Base-by-base conservation (phyloP, 2,888 invertebrate genomes). In the Macaria notata region DNA sequence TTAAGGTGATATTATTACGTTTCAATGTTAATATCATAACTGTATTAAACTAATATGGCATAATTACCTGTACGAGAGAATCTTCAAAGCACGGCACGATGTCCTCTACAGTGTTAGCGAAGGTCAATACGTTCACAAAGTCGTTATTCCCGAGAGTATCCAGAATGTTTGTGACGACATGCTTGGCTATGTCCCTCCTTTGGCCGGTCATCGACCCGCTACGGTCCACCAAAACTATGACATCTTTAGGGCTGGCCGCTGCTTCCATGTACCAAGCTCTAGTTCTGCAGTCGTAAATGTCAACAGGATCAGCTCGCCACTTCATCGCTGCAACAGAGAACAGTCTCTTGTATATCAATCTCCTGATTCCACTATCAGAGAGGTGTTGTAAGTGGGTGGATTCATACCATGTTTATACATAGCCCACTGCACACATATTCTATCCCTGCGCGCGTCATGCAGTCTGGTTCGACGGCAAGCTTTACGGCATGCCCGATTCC, bases 251-350 rank as follows among this genome's bases (percentile, higher is more conserved):
- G 79, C 98, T 98, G 6, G 98, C 97, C 7, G 99, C 99, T 3
- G 99, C 99, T 87, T 98, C 97, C 83, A 99, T 98, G 84, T 97
- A 99, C 99, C 99, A 99, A 52, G 96, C 96, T 71, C 98, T 94
- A 45, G 98, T 95, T 41, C 99, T 94, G 79, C 98, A 98, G 86
- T 99, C 99, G 84, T 97, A 99, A 62, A 99, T 94, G 85, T 99
- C 99, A 42, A 96, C 95, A 49, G 95, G 95, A 73, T 95, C 94
- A 69, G 94, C 94, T 66, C 93, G 92, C 97, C 96, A 97, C 75
- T 94, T 94, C 87, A 95, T 94, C 46, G 96, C 96, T 92, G 69
- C 50, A 77, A 76, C 47, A 59, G 58, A 48, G 44, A 46, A 39
- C 8, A 9, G 4, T 3, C 9, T 41, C 41, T 41, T 41, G 8